A percentile compares a stretch with the other conserved stretches of the same genome.
Conservation (phyloP, 2,113 vertebrate genomes). For the Mus musculus region GRCm39 chr7:17621001-17621500, state of each 20-base stretch:
- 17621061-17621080: fast-evolving
- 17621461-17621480: background rate
- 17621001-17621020: background rate
- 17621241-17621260: too few relatives aligned
- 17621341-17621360: background rate
- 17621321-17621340: background rate
- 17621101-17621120: background rate
- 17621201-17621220: background rate
- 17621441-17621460: background rate
- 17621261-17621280: too few relatives aligned
- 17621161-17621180: background rate
- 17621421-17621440: background rate
- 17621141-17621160: background rate
- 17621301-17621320: background rate
- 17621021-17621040: background rate
- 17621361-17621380: background rate
- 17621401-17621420: background rate
- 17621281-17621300: background rate
- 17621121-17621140: background rate
- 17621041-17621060: background rate
- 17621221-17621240: background rate
- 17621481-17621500: fast-evolving
- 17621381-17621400: fast-evolving
- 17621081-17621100: too few relatives aligned
- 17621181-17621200: background rate